Evolutionary conservation across 1,140 invertebrate species (phyloP).

Genomic region (Philotrypesis tridentata): DNA sequence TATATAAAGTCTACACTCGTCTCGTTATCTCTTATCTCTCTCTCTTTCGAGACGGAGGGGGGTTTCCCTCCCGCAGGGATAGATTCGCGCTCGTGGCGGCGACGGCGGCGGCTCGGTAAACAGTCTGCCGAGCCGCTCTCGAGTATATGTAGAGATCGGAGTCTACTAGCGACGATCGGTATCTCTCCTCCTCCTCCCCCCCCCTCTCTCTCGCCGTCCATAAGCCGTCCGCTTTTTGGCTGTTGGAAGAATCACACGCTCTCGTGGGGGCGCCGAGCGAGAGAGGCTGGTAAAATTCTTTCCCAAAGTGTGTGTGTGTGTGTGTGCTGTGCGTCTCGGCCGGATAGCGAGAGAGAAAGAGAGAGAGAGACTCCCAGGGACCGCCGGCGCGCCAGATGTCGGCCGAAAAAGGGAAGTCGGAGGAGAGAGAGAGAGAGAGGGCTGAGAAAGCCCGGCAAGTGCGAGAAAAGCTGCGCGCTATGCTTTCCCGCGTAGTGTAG

Average conservation of each 20-base stretch:
- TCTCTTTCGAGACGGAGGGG: no score
- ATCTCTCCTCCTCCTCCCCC: no score
- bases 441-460: background rate
- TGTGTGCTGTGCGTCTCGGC: no score
- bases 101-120: background rate
- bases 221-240: no score
- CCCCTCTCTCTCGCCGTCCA: no score
- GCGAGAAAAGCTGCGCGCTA: background rate
- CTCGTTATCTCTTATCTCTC: background rate
- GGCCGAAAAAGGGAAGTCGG: slow-evolving; percentile 33
- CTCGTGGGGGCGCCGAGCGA: no score
- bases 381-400: slow-evolving; percentile 24
- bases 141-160: background rate
- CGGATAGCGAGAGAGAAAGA: no score
- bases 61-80: background rate
- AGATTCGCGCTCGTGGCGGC: background rate
- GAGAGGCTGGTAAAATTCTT: background rate
- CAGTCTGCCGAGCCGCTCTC: no score
- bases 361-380: background rate
- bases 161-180: no score
- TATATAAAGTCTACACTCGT: background rate
- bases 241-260: background rate
- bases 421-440: slow-evolving; percentile 4
- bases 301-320: slow-evolving; percentile 1
- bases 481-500: no score